Evolutionary conservation across 2,797 vertebrate species (phyloP).

Genomic region (Allobates femoralis): DNA sequence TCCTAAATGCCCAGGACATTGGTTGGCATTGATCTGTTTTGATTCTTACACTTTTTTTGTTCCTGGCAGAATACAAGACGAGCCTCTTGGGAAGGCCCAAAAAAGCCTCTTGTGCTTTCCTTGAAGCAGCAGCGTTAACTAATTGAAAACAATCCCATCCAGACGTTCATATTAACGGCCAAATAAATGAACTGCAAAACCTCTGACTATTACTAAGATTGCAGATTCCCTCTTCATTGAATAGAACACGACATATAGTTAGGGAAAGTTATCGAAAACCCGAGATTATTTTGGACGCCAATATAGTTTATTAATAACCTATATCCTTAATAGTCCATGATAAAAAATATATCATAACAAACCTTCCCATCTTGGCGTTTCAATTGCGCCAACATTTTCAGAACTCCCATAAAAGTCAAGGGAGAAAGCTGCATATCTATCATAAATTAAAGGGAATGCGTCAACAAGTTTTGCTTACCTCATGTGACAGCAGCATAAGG

Average conservation of each 20-base stretch:
- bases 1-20: conserved; percentile 42
- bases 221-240: neutral
- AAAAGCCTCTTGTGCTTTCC: conserved; percentile 52
- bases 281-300: neutral
- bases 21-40: conserved; percentile 60
- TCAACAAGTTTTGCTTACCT: too few relatives aligned
- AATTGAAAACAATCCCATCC: conserved; percentile 41
- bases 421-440: too few relatives aligned
- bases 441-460: too few relatives aligned
- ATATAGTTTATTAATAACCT: neutral
- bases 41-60: conserved; percentile 45
- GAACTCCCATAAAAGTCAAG: too few relatives aligned
- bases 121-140: conserved; percentile 48
- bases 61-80: conserved; percentile 51
- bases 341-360: neutral
- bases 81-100: conserved; percentile 52
- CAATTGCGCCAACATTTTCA: too few relatives aligned
- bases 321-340: too few relatives aligned
- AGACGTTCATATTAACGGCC: conserved; percentile 20
- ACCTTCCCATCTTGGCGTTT: neutral
- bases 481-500: too few relatives aligned
- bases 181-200: conserved; percentile 24
- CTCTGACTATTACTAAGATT: neutral
- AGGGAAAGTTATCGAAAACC: neutral
- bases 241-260: neutral